A percentile compares a stretch with the other conserved stretches of the same genome.
Conservation (phyloP, 2,797 vertebrate genomes). For the Semotilus atromaculatus region DNA sequence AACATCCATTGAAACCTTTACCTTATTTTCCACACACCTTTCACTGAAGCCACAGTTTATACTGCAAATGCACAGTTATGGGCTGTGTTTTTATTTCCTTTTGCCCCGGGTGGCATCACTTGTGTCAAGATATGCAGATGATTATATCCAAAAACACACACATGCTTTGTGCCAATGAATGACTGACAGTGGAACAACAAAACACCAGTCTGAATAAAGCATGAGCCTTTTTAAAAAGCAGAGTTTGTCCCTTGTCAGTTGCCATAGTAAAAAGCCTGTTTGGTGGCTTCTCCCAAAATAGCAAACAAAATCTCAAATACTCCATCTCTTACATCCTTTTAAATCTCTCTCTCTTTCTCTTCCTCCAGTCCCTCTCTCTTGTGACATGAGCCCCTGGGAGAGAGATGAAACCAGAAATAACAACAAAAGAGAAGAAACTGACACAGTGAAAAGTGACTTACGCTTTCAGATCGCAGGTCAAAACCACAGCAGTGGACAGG, state of each 20-base stretch:
- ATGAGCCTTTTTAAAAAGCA: conserved; percentile 56
- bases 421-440: background rate
- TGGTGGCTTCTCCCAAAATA: conserved; percentile 55
- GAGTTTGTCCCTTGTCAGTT: conserved; percentile 53
- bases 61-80: conserved; percentile 4
- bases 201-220: conserved; percentile 56
- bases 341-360: conserved; percentile 15
- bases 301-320: conserved; percentile 43
- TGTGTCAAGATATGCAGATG: conserved; percentile 28
- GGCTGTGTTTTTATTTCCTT: background rate
- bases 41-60: background rate
- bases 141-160: conserved; percentile 36
- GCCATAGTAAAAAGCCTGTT: conserved; percentile 31
- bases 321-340: conserved; percentile 33
- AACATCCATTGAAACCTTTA: background rate
- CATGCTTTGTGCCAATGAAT: conserved; percentile 30
- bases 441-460: conserved; percentile 11
- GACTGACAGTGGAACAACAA: conserved; percentile 48
- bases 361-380: background rate
- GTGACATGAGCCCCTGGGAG: conserved; percentile 12
- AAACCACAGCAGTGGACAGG: background rate
- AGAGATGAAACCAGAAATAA: conserved; percentile 31
- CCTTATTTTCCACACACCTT: background rate
- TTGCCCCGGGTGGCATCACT: conserved; percentile 21
- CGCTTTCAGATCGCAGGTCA: conserved; percentile 5